Evolutionary conservation across 2,113 vertebrate species (phyloP), one percentile per base, ranked within the genome.

Genomic region (Pteruthius melanotis): DNA sequence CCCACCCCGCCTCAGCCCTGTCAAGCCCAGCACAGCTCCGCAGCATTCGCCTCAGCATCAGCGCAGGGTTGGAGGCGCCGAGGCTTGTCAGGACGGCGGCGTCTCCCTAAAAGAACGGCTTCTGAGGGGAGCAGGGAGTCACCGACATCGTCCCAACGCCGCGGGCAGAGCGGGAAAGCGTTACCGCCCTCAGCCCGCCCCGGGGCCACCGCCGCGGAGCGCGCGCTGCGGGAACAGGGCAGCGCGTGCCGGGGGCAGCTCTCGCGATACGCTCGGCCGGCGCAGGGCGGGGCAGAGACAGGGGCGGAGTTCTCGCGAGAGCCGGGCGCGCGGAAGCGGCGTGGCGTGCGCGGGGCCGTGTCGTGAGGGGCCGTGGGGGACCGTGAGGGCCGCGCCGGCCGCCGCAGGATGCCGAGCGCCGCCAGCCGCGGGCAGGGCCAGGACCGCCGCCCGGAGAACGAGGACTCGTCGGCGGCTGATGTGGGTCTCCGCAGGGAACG

Each of bases 381-480:
- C 2, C 2, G 31, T 39, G 49, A 40, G 70, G 42, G 59, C 3
- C 4, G 40, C 3, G 9, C 7, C 5, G 5, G 57, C 6, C 0
- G 59, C 33, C 17, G 90, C 71, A 19, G 27, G 77, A 98, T 98
- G 98, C 98, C 98, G 90, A 98, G 75, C 71, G 97, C 97, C 28
- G 79, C 92, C 64, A 70, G 95, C 74, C 97, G 96, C 91, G 94
- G 95, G 15, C 95, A 90, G 64, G 95, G 90, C 91, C 97, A 93
- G 95, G 97, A 98, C 13, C 97, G 96, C 91, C 94, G 94, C 77
- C 89, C 89, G 89, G 98, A 97, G 30, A 96, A 59, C 71, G 92
- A 95, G 75, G 98, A 98, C 27, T 94, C 96, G 59, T 71, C 96
- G 91, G 7, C 90, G 50, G 93, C 91, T 57, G 98, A 98, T 95